phyloP scores from a whole-genome alignment of 2,888 invertebrate species.

The Micoletzkya japonica region DNA sequence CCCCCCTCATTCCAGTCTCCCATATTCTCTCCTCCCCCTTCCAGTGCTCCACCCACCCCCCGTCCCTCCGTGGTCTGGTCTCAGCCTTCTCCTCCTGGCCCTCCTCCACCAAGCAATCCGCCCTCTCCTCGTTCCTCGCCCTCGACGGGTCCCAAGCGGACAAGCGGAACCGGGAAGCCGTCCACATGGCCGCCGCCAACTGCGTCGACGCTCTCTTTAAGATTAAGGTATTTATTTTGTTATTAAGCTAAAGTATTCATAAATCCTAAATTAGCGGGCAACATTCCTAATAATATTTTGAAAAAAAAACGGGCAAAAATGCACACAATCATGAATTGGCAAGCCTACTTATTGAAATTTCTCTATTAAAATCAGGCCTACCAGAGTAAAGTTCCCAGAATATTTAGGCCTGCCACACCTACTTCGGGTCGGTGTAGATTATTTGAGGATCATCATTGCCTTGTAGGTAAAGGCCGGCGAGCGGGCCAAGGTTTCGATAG shows the following conservation, averaged over 20 bases:
- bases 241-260: too few species aligned
- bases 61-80: conserved; percentile 22
- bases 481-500: conserved; percentile 37
- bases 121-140: conserved; percentile 11
- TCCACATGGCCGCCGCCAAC: conserved; percentile 4
- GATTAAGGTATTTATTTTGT: conserved; percentile 13
- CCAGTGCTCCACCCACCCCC: conserved; percentile 14
- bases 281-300: too few species aligned
- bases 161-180: conserved; percentile 4
- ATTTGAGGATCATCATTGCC: conserved; percentile 27
- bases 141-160: neutral
- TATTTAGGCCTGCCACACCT: neutral
- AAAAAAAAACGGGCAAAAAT: too few species aligned
- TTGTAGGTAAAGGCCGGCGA: conserved; percentile 44
- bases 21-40: too few species aligned
- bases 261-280: too few species aligned
- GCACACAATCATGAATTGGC: too few species aligned
- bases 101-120: neutral
- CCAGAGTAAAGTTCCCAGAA: too few species aligned
- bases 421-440: neutral
- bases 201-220: conserved; percentile 26
- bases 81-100: conserved; percentile 17
- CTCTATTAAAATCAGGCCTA: too few species aligned
- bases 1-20: conserved; percentile 17
- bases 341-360: too few species aligned